Evolutionary conservation across 2,888 invertebrate genomes (phyloP), one percentile per base, ranked within the genome.

Genomic region (Drosophila nigricruria): DNA sequence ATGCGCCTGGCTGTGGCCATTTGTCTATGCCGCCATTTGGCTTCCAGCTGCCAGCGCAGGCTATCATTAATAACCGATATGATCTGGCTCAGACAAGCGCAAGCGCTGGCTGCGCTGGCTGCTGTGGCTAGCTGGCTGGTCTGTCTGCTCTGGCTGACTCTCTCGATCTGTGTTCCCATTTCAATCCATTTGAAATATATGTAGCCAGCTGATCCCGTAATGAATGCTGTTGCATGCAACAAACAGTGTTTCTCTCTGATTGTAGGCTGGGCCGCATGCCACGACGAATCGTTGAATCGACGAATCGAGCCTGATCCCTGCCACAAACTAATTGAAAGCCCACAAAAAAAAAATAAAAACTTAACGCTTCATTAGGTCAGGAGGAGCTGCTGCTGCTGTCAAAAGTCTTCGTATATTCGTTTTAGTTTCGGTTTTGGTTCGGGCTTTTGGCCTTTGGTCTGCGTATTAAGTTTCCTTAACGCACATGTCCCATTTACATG

Each of bases 51-150:
- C 88, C 90, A 89, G 77, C 76, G 82, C 79, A 79, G 79, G 87
- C 83, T 88, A 84, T 91, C 90, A 91, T 91, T 91, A 91, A 91
- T 91, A 91, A 91, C 85, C 89, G 90, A 91, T 91, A 91, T 90
- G 90, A 90, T 90, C 90, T 87, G 76, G 76, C 76, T 59, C 71
- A 60, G 58, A 40, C 42, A 49, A 47, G 47, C 47, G 18, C 45
- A 27, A 27, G 47, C 47, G 20, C 20, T 20, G 32, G 47, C 27
- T 45, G 16, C 23, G 12, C 23, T 23, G 43, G 14, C 43, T 42
- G 27, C n/a, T 5, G 6, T 40, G 42, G 42, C 16, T 27, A 4
- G 9, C 23, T 34, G 34, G 20, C 23, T 52, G 16, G 23, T n/a
- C 34, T 50, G 27, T 5, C 36, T 49, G 16, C 20, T 9, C 25